A percentile compares a stretch with the other conserved stretches of the same genome.
Conservation (phyloP, 2,888 invertebrate genomes). For the Tinea pellionella region DNA sequence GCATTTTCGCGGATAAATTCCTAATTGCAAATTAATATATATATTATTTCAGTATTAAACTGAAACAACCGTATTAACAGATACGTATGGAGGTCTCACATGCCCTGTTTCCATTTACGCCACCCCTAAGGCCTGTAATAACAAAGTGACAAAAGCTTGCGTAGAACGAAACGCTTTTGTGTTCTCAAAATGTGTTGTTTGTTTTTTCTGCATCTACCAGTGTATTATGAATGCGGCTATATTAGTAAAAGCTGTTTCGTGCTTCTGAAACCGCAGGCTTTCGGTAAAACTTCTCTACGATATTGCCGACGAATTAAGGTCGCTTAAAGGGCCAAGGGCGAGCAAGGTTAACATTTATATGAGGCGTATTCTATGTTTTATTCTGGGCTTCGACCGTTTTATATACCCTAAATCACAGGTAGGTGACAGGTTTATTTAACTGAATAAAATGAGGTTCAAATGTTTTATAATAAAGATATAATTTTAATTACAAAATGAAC, state of each 20-base stretch:
- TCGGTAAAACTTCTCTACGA: slow-evolving; percentile 1
- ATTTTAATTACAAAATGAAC: not conserved
- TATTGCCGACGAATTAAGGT: not conserved
- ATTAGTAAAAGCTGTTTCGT: slow-evolving; percentile 9
- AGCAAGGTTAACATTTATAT: not conserved
- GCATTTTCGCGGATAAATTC: slow-evolving; percentile 6
- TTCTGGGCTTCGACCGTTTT: not conserved
- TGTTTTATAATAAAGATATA: not conserved
- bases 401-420: not conserved
- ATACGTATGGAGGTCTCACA: slow-evolving; percentile 6
- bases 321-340: not conserved
- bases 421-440: not conserved
- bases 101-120: not conserved
- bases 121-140: slow-evolving; percentile 9
- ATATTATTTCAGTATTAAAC: slow-evolving; percentile 11
- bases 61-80: slow-evolving; percentile 12
- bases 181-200: slow-evolving; percentile 4
- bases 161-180: slow-evolving; percentile 4
- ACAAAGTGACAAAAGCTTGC: slow-evolving; percentile 3
- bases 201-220: slow-evolving; percentile 6
- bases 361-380: not conserved
- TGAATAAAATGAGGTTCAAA: not conserved
- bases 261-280: not conserved
- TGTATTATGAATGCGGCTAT: not conserved
- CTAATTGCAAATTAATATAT: slow-evolving; percentile 10